Percentiles rank a stretch among this genome's conserved stretches.
Conservation (phyloP, 2,113 vertebrate species). For the Edolisoma coerulescens region DNA sequence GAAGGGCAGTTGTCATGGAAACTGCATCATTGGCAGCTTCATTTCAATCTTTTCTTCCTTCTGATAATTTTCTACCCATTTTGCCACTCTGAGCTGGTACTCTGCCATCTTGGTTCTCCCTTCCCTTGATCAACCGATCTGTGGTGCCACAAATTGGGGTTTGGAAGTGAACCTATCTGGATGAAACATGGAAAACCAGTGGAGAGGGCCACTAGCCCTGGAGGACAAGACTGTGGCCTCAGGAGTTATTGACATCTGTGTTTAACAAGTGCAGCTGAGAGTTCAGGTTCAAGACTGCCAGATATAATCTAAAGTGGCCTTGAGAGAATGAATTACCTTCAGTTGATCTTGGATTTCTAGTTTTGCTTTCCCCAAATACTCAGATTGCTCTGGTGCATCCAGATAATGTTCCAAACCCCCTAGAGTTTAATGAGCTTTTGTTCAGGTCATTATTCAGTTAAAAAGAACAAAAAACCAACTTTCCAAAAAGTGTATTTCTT, state of each 20-base stretch:
- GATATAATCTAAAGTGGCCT: neutral
- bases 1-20: slow-evolving; percentile 54
- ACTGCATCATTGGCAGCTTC: slow-evolving; percentile 11
- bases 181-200: neutral
- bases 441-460: neutral
- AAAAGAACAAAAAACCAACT: neutral
- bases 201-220: neutral
- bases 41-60: neutral
- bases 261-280: neutral
- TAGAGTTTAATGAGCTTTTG: neutral
- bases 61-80: slow-evolving; percentile 4
- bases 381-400: neutral
- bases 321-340: neutral
- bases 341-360: neutral
- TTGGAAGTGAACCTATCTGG: neutral
- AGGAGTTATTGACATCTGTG: neutral
- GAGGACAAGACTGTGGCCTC: neutral
- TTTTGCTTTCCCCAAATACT: neutral
- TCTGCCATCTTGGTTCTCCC: neutral
- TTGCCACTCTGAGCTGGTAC: neutral
- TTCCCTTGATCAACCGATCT: neutral
- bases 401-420: neutral
- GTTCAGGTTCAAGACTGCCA: neutral
- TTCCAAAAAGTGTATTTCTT: neutral
- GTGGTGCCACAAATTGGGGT: neutral